These are phyloP conservation scores for Thumatha senex DNA, from an alignment of 2,888 invertebrate genomes.

Conservation along the genomic window DNA sequence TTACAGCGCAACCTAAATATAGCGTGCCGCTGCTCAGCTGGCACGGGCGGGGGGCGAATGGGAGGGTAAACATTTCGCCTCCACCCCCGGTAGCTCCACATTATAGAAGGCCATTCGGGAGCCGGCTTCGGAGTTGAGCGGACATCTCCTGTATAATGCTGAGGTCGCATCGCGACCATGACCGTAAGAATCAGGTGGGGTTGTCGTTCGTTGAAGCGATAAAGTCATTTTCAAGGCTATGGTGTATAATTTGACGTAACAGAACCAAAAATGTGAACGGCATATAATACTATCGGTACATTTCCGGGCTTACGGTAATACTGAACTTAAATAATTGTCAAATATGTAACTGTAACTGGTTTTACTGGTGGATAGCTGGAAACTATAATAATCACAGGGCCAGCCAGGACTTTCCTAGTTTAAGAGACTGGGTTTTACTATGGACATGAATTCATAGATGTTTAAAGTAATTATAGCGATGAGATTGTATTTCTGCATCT, in stretches of 20 bases:
- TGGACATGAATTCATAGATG: no score
- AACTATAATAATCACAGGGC: no score
- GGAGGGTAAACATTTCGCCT: conserved; percentile 74
- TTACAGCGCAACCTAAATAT: conserved; percentile 84
- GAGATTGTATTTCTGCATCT: no score
- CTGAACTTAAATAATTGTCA: no score
- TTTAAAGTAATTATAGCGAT: no score
- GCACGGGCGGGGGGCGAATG: conserved; percentile 60
- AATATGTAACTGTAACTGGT: no score
- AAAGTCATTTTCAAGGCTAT: conserved; percentile 68
- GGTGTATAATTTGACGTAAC: conserved; percentile 48
- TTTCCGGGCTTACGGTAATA: no score
- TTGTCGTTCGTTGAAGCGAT: conserved; percentile 61
- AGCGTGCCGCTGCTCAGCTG: conserved; percentile 82
- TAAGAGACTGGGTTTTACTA: no score
- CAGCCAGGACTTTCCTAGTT: no score
- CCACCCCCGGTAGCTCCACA: conserved; percentile 43
- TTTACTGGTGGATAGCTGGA: no score
- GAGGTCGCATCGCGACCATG: conserved; percentile 66
- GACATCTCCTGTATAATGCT: conserved; percentile 58
- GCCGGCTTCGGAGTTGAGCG: conserved; percentile 65
- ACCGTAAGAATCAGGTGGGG: conserved; percentile 62
- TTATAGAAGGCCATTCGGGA: conserved; percentile 69
- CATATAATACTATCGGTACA: conserved; percentile 7
- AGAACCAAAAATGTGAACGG: conserved; percentile 33